These are phyloP conservation scores for Watersipora subatra DNA, from an alignment of 1,140 invertebrate species.

Conservation along the genomic window DNA sequence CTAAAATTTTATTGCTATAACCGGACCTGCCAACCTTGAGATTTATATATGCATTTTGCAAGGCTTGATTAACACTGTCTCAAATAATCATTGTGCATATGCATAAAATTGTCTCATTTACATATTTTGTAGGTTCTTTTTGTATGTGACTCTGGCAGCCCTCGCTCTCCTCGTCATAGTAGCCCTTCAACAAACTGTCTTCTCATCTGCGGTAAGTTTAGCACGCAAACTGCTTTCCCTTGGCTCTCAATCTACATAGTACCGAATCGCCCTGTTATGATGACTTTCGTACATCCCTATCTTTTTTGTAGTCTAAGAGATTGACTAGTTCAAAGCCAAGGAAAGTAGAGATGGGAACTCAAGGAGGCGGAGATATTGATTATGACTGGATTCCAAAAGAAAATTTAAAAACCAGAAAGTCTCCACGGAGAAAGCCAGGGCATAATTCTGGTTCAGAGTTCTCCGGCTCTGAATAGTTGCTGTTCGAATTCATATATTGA, in stretches of 20 bases:
- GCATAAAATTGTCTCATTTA: not conserved
- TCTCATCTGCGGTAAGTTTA: slow-evolving; percentile 51
- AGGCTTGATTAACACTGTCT: not conserved
- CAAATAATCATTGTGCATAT: not conserved
- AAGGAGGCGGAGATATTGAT: slow-evolving; percentile 66
- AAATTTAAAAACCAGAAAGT: slow-evolving; percentile 30
- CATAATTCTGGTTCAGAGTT: not conserved
- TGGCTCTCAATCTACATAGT: too few species aligned
- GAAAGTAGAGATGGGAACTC: slow-evolving; percentile 58
- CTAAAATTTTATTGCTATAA: too few species aligned
- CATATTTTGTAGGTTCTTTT: slow-evolving; percentile 53
- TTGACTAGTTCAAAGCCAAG: not conserved
- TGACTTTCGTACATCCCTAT: too few species aligned
- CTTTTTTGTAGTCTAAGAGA: not conserved
- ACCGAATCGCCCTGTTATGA: too few species aligned
- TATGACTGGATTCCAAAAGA: slow-evolving; percentile 95
- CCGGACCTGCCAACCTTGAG: too few species aligned
- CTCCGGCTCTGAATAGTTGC: slow-evolving; percentile 43
- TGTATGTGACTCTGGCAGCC: slow-evolving; percentile 84
- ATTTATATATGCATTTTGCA: not conserved
- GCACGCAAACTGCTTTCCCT: too few species aligned
- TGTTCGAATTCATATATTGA: slow-evolving; percentile 23
- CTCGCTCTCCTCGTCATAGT: slow-evolving; percentile 73
- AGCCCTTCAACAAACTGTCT: slow-evolving; percentile 72
- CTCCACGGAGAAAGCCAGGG: not conserved